A percentile compares a stretch with the other conserved stretches of the same genome.
These are phyloP conservation scores for Clamator glandarius DNA, from an alignment of 2,797 vertebrate species.

Conservation along the genomic window DNA sequence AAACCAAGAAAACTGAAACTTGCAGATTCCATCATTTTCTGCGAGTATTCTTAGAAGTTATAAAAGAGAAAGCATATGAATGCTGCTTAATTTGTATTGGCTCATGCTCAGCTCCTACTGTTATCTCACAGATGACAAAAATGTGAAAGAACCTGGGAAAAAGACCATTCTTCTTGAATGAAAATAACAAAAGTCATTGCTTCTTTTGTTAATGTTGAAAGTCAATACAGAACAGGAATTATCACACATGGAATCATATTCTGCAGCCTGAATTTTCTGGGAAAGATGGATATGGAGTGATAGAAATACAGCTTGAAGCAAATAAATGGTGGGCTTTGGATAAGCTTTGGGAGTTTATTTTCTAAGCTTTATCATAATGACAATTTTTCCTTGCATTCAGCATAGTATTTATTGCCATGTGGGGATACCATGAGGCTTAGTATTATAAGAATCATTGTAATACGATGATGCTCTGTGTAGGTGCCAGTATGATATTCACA, in stretches of 20 bases:
- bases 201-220: background rate
- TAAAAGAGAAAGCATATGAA: conserved; percentile 2
- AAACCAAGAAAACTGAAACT: conserved; percentile 5
- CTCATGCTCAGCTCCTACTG: background rate
- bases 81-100: background rate
- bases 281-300: background rate
- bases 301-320: background rate
- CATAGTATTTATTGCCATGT: background rate
- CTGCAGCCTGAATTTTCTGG: background rate
- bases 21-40: background rate
- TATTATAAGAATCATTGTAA: background rate
- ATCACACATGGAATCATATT: background rate
- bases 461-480: background rate
- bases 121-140: conserved; percentile 26
- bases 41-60: conserved; percentile 24
- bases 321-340: background rate
- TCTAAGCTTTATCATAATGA: background rate
- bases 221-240: background rate
- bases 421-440: background rate
- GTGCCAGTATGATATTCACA: background rate
- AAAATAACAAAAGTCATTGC: background rate
- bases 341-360: background rate
- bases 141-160: background rate
- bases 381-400: background rate
- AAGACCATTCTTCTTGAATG: background rate